Conservation (phyloP, 2,797 vertebrate species). For the Masticophis lateralis region DNA sequence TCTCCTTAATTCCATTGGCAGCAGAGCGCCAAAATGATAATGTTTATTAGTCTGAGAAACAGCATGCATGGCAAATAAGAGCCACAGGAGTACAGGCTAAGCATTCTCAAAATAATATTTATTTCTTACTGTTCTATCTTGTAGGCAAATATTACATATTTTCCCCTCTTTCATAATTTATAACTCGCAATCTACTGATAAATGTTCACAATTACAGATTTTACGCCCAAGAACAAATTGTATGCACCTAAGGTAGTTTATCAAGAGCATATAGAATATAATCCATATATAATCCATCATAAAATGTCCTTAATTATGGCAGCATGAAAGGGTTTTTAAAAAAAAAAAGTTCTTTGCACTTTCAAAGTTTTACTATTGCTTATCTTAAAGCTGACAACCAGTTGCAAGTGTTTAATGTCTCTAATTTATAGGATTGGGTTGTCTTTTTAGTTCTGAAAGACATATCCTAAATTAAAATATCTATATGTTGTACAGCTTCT, state of each 20-base stretch:
- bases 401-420: not conserved
- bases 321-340: not conserved
- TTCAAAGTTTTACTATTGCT: not conserved
- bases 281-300: not conserved
- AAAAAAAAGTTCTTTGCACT: not conserved
- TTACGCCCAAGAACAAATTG: conserved; percentile 4
- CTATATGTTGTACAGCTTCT: not conserved
- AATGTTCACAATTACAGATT: conserved; percentile 31
- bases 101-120: conserved; percentile 4
- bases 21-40: conserved; percentile 32
- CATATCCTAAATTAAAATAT: not conserved
- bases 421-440: not conserved
- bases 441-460: not conserved
- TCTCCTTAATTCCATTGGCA: conserved; percentile 47
- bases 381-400: not conserved
- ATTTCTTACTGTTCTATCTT: conserved; percentile 31
- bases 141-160: conserved; percentile 10
- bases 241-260: not conserved
- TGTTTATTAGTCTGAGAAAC: conserved; percentile 41
- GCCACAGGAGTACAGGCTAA: conserved; percentile 1
- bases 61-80: conserved; percentile 20
- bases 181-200: conserved; percentile 33
- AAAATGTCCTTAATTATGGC: not conserved
- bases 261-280: not conserved
- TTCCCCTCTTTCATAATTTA: conserved; percentile 14